A percentile compares a stretch with the other conserved stretches of the same genome.
Conservation (phyloP, 1,140 invertebrate species). For the Drosophila lowei region DNA sequence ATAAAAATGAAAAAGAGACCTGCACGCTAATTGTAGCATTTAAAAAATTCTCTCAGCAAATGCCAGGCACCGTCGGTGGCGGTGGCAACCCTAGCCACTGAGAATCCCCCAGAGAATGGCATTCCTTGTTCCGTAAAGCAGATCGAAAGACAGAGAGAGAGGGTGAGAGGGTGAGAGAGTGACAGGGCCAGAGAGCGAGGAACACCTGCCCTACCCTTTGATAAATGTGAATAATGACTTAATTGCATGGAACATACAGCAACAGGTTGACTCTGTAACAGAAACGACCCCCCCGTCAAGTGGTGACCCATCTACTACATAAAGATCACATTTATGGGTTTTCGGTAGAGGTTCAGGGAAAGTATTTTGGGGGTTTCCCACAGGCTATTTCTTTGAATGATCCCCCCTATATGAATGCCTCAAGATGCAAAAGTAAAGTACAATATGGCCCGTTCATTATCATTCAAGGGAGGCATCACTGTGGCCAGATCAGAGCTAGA, state of each 20-base stretch:
- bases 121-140: slow-evolving; percentile 60
- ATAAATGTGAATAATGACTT: slow-evolving; percentile 70
- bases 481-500: slow-evolving; percentile 24
- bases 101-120: slow-evolving; percentile 18
- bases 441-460: too few species aligned
- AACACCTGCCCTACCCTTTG: slow-evolving; percentile 64
- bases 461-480: slow-evolving; percentile 24
- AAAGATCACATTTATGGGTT: too few species aligned
- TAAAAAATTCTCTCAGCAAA: slow-evolving; percentile 34
- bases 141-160: slow-evolving; percentile 8
- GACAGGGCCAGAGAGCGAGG: slow-evolving; percentile 13
- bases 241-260: slow-evolving; percentile 49
- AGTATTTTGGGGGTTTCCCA: neutral
- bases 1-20: slow-evolving; percentile 24
- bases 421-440: slow-evolving; percentile 8
- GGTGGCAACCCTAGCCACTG: slow-evolving; percentile 35
- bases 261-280: slow-evolving; percentile 45
- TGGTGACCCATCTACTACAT: neutral
- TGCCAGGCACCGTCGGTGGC: slow-evolving; percentile 1
- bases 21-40: slow-evolving; percentile 37
- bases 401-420: too few species aligned
- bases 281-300: neutral
- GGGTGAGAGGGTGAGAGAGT: slow-evolving; percentile 18
- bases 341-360: too few species aligned
- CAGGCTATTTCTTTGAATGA: too few species aligned